Conservation (phyloP, 2,113 vertebrate species). For the Pseudopodoces humilis region DNA sequence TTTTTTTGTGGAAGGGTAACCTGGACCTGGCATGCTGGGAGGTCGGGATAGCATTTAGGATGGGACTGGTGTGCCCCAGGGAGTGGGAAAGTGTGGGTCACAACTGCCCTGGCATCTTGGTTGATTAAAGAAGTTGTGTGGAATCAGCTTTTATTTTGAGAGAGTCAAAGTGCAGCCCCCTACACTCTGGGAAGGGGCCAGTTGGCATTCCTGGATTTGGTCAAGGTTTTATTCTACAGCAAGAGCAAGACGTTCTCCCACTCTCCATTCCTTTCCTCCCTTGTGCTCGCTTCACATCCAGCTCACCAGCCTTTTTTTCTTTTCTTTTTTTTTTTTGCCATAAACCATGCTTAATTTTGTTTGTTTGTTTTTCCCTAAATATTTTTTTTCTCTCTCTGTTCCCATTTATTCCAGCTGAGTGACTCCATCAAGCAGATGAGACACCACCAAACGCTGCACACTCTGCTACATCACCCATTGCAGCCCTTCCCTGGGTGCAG, state of each 20-base stretch:
- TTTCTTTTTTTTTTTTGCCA: background rate
- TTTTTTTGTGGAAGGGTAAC: background rate
- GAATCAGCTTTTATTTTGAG: background rate
- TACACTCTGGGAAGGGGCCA: background rate
- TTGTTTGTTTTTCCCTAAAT: background rate
- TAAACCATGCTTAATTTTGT: background rate
- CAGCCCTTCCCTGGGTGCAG: constrained; percentile 18
- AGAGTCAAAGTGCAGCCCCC: background rate
- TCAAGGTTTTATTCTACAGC: background rate
- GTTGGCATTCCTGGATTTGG: background rate
- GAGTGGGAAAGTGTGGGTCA: background rate
- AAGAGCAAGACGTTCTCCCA: background rate
- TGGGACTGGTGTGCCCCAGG: background rate
- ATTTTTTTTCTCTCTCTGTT: constrained; percentile 60
- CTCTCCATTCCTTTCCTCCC: background rate
- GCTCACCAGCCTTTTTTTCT: background rate
- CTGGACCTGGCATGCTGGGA: accelerated
- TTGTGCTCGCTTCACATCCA: background rate
- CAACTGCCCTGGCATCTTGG: background rate
- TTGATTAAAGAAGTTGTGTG: background rate
- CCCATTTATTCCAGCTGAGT: constrained; percentile 81
- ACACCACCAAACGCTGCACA: constrained; percentile 62
- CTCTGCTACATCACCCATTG: constrained; percentile 38
- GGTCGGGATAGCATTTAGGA: accelerated
- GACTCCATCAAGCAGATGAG: constrained; percentile 72